Base-by-base conservation (phyloP, 2,797 vertebrate species). In the Etheostoma nigrum region DNA sequence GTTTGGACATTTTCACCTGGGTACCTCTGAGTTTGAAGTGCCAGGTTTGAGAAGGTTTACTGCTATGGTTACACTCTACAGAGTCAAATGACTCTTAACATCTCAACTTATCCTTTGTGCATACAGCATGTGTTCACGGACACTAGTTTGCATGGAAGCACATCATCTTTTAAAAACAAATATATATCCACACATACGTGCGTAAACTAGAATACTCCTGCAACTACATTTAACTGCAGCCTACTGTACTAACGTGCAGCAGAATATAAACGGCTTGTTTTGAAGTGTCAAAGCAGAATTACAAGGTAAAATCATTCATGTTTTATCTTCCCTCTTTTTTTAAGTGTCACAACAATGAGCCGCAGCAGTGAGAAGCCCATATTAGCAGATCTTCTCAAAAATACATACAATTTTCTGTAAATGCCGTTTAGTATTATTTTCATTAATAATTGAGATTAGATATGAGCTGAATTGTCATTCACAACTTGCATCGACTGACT, bases 41-140 rank as follows among this genome's bases (percentile, higher is more conserved):
- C 40, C 36, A 42, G 48, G 23, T 71, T 36, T 62, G 18, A 60
- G 36, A 44, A 66, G 60, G 23, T 64, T 54, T 65, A 48, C 33
- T 19, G 48, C 44, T 47, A 67, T 23, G 7, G 65, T 58, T 64
- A 23, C 59, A 59, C 62, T 45, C 19, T 16, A 36, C 33, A n/a
- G 66, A 62, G 33, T 53, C 48, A 67, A 82, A 67, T 45, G 15
- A 59, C 27, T 62, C 18, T 52, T 16, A 44, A 60, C 47, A 55
- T 42, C 21, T 68, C 49, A 70, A 21, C 33, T n/a, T n/a, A 44
- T 23, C 40, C 40, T 64, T 33, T 76, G 47, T 74, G 63, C 52
- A 81, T 45, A 58, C 44, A 81, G 1, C 18, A 21, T 21, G 9
- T 69, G 44, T 63, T 45, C 16, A 42, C 63, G 76, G 65, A 85